These are phyloP conservation scores for Eidolon dupreanum DNA, from an alignment of 2,797 vertebrate species.

Conservation along the genomic window DNA sequence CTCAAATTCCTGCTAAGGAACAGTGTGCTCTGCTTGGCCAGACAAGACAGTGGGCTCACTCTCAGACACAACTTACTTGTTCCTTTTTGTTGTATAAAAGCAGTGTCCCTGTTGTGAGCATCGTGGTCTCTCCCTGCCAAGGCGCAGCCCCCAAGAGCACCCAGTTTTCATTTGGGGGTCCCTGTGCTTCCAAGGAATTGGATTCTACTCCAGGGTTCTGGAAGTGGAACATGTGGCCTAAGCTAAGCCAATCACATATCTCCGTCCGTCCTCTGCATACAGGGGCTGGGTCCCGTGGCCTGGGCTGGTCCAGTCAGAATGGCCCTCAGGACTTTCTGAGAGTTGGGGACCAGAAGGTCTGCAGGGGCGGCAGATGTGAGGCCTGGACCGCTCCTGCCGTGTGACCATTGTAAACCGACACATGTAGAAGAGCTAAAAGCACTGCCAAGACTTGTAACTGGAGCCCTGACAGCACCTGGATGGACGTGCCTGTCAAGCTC, in stretches of 20 bases:
- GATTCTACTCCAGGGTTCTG: not conserved
- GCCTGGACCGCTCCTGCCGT: not conserved
- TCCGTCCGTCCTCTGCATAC: fast-evolving
- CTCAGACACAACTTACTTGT: not conserved
- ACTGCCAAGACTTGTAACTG: fast-evolving
- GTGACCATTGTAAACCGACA: fast-evolving
- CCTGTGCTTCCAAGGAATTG: not conserved
- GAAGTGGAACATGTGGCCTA: too few species aligned
- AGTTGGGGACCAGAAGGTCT: too few species aligned
- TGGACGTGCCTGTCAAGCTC: fast-evolving
- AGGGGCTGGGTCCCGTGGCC: not conserved
- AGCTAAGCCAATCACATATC: not conserved
- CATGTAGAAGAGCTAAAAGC: fast-evolving
- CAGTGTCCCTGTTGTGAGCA: not conserved
- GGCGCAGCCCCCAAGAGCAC: not conserved
- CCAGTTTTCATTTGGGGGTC: not conserved
- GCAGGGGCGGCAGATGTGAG: fast-evolving
- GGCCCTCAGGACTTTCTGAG: not conserved
- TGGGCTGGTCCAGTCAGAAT: not conserved
- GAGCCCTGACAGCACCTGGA: fast-evolving
- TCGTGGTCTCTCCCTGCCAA: not conserved
- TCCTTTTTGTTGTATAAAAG: not conserved
- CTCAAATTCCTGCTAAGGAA: not conserved
- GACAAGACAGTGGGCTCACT: not conserved
- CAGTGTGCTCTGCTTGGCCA: fast-evolving